Conservation (phyloP, 2,113 vertebrate genomes). For the Murina feae region DNA sequence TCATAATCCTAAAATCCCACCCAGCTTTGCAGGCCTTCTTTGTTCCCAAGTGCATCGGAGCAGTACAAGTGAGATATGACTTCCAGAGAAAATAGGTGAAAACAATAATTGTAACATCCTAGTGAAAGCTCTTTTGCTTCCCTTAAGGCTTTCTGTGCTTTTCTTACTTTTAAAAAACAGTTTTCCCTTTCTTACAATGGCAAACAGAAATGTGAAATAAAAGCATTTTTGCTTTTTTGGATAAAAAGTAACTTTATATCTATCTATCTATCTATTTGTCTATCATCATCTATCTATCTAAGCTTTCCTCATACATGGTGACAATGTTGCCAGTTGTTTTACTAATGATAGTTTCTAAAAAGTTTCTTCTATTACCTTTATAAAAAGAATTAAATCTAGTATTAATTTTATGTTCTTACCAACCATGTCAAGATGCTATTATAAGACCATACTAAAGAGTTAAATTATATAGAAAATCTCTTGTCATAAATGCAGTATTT, state of each 20-base stretch:
- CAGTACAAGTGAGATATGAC: not conserved
- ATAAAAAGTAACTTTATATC: not conserved
- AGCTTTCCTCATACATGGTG: not conserved
- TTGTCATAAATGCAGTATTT: not conserved
- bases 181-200: not conserved
- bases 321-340: not conserved
- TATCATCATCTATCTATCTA: not conserved
- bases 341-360: not conserved
- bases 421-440: not conserved
- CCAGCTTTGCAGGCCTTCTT: not conserved
- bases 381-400: not conserved
- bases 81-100: not conserved
- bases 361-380: not conserved
- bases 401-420: not conserved
- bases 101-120: not conserved
- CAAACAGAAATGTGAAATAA: not conserved
- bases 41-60: not conserved
- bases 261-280: no score
- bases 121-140: not conserved
- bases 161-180: not conserved
- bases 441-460: not conserved
- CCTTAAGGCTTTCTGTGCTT: not conserved
- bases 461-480: not conserved
- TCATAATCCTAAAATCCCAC: not conserved
- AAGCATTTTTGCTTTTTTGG: not conserved